Base-by-base conservation (phyloP, 2,113 vertebrate species). In the Grantiella picta region DNA sequence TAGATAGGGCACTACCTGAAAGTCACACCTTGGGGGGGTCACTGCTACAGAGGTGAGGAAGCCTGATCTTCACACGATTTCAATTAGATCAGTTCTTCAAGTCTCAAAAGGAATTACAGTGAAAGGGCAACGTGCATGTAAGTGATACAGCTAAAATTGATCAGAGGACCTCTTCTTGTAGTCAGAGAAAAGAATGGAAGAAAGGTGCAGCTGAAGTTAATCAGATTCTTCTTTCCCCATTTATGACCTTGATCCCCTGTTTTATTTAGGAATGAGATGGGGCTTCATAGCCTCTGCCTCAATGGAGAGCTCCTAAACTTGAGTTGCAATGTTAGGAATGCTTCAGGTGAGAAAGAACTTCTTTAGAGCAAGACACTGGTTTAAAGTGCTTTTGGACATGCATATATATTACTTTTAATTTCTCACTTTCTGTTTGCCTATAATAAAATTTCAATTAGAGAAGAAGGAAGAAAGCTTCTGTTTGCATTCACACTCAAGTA, bases 381-480 rank as follows among this genome's bases (percentile, higher is more conserved):
- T 35, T 94, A 35, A 59, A 70, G 25, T 89, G 63, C 19, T 86
- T 95, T 91, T 72, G 50, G 77, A 82, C 35, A n/a, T 80, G 78
- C 81, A 94, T 95, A 93, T 72, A 94, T 78, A 93, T 88, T 89
- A 47, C 86, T 83, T 92, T 80, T 92, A 90, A 97, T 97, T 96
- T 89, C n/a, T 60, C 61, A 65, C 16, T 92, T 64, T 97, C 89
- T 92, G 78, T 89, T 97, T 98, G 91, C 63, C 35, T 91, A 86
- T 82, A 96, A 94, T 90, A 93, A 94, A 97, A 95, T 95, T 96
- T 97, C 95, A 95, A 97, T 96, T 97, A 95, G 86, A 89, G 40
- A 56, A 89, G 89, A 59, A 80, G 12, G 42, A 61, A 92, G 60
- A 95, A 96, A 91, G 65, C 33, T 94, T 90, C 80, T 97, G 61